Conservation (phyloP, 2,113 vertebrate genomes). For the Lanius ludovicianus region DNA sequence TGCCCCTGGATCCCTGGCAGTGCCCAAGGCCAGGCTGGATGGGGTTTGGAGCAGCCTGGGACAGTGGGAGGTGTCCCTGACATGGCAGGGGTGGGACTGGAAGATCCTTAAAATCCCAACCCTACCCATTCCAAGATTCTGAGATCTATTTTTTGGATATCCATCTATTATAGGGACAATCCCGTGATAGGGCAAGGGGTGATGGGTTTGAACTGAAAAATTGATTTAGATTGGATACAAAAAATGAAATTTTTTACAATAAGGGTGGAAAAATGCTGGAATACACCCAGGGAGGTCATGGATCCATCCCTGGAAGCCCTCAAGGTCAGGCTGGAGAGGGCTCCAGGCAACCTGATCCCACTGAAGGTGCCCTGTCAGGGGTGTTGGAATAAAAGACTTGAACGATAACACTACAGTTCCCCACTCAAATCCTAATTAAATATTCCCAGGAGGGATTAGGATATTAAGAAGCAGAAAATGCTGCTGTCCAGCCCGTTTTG, state of each 20-base stretch:
- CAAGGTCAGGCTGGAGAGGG: background rate
- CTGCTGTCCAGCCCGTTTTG: background rate
- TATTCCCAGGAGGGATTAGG: background rate
- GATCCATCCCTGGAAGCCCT: background rate
- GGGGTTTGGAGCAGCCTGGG: background rate
- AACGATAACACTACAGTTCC: rapidly evolving
- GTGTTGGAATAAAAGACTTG: background rate
- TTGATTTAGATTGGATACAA: too few relatives aligned
- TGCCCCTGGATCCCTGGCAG: background rate
- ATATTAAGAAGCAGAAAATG: background rate
- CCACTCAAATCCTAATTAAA: background rate
- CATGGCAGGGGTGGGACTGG: background rate
- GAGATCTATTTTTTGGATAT: background rate
- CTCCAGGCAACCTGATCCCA: background rate
- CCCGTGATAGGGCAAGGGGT: too few relatives aligned
- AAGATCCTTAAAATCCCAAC: background rate
- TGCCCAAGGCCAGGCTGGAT: background rate
- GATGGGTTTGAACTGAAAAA: too few relatives aligned
- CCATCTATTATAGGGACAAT: too few relatives aligned
- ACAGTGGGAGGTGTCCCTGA: background rate
- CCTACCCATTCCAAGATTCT: background rate
- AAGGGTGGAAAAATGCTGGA: background rate
- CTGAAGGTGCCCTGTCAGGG: background rate
- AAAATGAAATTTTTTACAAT: too few relatives aligned
- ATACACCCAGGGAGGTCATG: background rate